phyloP scores from a whole-genome alignment of 2,797 vertebrate genomes.

The Tolypeutes matacus region DNA sequence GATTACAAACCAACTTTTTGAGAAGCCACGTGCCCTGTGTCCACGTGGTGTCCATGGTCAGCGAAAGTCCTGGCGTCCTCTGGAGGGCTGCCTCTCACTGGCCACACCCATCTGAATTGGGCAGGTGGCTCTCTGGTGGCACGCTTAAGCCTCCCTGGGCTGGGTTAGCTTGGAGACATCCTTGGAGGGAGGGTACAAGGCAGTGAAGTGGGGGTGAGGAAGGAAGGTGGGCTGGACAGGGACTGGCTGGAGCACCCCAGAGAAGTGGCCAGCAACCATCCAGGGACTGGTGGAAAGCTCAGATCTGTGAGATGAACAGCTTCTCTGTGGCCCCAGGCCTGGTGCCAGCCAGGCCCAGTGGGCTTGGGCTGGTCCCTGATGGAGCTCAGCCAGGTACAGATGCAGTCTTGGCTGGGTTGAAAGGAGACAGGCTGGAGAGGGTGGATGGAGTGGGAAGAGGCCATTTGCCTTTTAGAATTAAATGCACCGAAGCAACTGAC shows the following conservation, averaged over 20 bases:
- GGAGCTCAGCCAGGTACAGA: background rate
- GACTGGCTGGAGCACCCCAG: background rate
- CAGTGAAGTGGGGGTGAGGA: background rate
- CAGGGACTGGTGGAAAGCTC: rapidly evolving
- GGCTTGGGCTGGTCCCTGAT: background rate
- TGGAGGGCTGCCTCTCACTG: rapidly evolving
- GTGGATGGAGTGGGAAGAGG: background rate
- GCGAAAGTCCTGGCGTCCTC: background rate
- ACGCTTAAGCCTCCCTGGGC: background rate
- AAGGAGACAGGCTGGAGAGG: background rate
- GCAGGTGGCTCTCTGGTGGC: background rate
- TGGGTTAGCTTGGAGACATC: background rate
- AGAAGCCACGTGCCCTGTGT: background rate
- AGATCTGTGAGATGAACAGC: background rate
- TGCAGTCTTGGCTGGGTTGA: background rate
- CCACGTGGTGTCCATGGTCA: background rate
- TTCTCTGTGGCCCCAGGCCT: background rate
- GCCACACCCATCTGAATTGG: too few relatives aligned
- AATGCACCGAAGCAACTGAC: background rate
- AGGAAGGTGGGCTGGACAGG: background rate
- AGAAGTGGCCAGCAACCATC: background rate
- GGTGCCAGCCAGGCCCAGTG: background rate
- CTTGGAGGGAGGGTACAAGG: background rate
- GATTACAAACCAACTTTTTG: background rate
- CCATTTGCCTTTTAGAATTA: background rate